These are phyloP conservation scores for Actinemys pallida DNA, from an alignment of 2,113 vertebrate species.

Conservation along the genomic window DNA sequence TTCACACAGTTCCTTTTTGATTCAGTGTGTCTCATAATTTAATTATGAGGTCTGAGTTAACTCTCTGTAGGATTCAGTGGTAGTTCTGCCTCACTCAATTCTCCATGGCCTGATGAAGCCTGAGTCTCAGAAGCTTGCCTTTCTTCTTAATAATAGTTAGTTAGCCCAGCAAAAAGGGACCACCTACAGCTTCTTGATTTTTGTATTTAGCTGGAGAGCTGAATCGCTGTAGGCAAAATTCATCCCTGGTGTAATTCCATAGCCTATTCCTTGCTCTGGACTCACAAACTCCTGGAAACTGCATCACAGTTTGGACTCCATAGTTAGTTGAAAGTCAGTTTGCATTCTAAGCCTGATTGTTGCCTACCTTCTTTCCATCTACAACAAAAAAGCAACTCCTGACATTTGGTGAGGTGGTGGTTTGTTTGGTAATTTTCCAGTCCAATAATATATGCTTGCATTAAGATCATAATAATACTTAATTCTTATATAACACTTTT, in stretches of 20 bases:
- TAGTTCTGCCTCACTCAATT: conserved; percentile 8
- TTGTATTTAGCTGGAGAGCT: neutral
- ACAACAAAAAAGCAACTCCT: neutral
- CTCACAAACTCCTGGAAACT: rapidly evolving
- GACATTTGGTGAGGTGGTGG: neutral
- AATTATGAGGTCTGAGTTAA: neutral
- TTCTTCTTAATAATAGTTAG: neutral
- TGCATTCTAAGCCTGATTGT: neutral
- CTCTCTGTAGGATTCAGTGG: neutral
- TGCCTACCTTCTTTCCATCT: rapidly evolving
- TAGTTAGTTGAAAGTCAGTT: neutral
- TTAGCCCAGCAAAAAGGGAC: neutral
- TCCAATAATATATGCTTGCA: neutral
- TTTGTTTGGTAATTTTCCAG: neutral
- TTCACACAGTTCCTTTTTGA: neutral
- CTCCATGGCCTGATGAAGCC: neutral
- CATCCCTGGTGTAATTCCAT: neutral
- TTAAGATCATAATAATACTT: neutral
- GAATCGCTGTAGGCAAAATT: neutral
- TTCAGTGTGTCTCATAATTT: neutral
- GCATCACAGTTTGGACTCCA: rapidly evolving
- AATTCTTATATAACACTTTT: neutral
- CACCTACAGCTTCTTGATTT: neutral
- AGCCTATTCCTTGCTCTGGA: neutral
- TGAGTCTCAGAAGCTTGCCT: neutral